Conservation (phyloP, 92 coral and sea anemone species). For the Desmophyllum pertusum region DNA sequence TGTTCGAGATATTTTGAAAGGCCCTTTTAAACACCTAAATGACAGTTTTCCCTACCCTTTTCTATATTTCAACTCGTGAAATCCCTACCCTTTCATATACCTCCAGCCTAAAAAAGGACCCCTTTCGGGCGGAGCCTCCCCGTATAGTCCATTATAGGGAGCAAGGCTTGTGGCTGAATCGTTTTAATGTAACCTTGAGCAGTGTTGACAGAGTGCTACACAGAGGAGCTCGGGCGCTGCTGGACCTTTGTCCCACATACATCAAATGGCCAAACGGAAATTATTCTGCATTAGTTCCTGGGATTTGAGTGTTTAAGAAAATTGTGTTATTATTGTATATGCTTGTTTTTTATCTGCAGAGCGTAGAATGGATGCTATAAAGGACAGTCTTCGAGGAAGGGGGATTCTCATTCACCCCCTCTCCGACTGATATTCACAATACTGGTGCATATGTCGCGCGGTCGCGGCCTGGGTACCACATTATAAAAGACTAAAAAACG, state of each 20-base stretch:
- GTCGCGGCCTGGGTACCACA: background rate
- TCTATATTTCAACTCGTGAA: too few species aligned
- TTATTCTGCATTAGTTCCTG: background rate
- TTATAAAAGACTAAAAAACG: background rate
- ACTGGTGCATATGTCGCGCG: background rate
- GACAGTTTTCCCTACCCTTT: too few species aligned
- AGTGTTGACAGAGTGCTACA: too few species aligned
- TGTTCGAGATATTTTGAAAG: too few species aligned
- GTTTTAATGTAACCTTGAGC: constrained; percentile 51
- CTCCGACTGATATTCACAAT: background rate
- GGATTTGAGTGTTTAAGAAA: background rate
- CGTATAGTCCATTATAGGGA: too few species aligned
- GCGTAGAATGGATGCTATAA: constrained; percentile 41
- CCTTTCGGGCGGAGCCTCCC: too few species aligned
- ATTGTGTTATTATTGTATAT: background rate
- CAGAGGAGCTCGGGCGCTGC: constrained; percentile 38
- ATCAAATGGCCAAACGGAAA: constrained; percentile 52
- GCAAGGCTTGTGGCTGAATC: constrained; percentile 44
- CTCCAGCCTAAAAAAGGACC: too few species aligned
- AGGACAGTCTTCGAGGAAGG: constrained; percentile 42
- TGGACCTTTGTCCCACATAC: constrained; percentile 23
- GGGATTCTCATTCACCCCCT: too few species aligned
- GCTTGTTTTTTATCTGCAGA: constrained; percentile 20
- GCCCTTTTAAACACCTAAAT: too few species aligned
- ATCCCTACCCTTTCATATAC: too few species aligned